These are phyloP conservation scores for Erannis defoliaria DNA, from an alignment of 2,888 invertebrate species.

Conservation along the genomic window DNA sequence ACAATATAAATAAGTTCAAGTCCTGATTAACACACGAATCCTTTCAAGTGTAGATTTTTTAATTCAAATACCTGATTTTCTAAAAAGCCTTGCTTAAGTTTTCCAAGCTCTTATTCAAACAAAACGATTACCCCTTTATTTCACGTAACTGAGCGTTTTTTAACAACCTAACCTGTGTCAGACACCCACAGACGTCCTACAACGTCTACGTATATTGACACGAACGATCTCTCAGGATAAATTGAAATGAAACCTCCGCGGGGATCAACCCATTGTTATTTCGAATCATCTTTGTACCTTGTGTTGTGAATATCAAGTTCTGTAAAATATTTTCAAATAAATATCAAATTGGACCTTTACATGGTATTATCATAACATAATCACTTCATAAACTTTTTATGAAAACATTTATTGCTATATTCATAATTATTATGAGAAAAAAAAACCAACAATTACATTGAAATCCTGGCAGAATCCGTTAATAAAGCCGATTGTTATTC, in stretches of 20 bases:
- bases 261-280: slow-evolving; percentile 22
- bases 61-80: too few species aligned
- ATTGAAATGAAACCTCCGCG: slow-evolving; percentile 24
- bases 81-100: not conserved
- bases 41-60: too few species aligned
- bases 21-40: too few species aligned
- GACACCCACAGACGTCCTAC: slow-evolving; percentile 4
- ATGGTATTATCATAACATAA: too few species aligned
- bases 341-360: slow-evolving; percentile 8
- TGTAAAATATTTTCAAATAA: slow-evolving; percentile 8
- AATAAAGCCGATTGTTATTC: too few species aligned
- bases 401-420: too few species aligned
- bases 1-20: too few species aligned
- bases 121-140: not conserved
- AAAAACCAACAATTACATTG: too few species aligned
- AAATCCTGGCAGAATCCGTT: too few species aligned
- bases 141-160: not conserved
- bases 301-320: slow-evolving; percentile 14
- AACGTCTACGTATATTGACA: slow-evolving; percentile 5
- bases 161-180: slow-evolving; percentile 3
- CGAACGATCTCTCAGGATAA: slow-evolving; percentile 13
- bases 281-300: slow-evolving; percentile 11
- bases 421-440: too few species aligned
- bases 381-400: too few species aligned
- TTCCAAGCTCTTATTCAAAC: not conserved